Evolutionary conservation across 2,113 vertebrate genomes (phyloP), one percentile per base, ranked within the genome.

Genomic region (Anhinga anhinga): DNA sequence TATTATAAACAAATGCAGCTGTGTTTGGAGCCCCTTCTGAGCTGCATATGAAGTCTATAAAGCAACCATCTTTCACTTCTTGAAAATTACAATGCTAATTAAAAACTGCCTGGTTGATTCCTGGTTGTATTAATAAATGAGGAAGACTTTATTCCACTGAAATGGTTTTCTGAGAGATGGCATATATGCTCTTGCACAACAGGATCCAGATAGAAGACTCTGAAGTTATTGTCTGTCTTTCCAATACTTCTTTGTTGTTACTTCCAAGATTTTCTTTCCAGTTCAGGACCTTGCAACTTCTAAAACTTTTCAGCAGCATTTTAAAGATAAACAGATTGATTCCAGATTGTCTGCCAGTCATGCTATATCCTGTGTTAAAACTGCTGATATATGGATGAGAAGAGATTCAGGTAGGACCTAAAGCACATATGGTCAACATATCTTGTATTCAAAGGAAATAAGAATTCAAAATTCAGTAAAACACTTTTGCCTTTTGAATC

Each of bases 1-100:
- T 87, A 84, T 66, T 65, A 96, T 70, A 53, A 93, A 73, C 67
- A 94, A 76, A 69, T 93, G 74, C 74, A 86, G 69, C 78, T 93
- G 82, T 86, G 55, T 82, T 88, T 78, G 47, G 93, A 97, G 77
- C 87, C 70, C 83, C 83, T 97, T 96, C 96, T 97, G 97, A 98
- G 98, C 97, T 98, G 96, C 98, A 98, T 96, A 96, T 92, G 97
- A 98, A 96, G 79, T 76, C 90, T 83, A 97, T 95, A 96, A 95
- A 98, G 81, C 79, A 98, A 88, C 69, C 70, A 89, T 86, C 81
- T 90, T 84, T 90, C 80, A 63, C 69, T 50, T 96, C 86, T 85
- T 83, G 92, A 97, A 98, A 95, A 97, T 96, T 94, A 93, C 63
- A 88, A 91, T 95, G 59, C 36, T 92, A 94, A 97, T 97, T 97